Evolutionary conservation across 2,797 vertebrate genomes (phyloP).

Genomic region (Ateles fusciceps): DNA sequence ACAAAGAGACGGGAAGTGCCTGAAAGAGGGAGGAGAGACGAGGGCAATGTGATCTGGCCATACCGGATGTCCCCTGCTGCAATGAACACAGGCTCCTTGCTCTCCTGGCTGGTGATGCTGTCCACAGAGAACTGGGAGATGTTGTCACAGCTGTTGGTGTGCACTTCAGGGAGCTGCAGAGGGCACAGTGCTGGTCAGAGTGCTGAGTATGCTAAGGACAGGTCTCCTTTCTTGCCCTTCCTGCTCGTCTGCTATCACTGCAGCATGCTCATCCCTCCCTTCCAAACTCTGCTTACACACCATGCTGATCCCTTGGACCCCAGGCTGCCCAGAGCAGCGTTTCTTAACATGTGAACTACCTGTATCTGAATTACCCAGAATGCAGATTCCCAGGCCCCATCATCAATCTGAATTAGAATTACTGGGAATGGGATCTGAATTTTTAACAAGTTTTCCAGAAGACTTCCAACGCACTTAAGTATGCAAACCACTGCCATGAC

Average conservation of each 20-base stretch:
- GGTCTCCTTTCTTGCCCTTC: background rate
- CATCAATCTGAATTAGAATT: background rate
- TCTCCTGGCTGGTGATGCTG: conserved; percentile 98
- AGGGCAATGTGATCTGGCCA: background rate
- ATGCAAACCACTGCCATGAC: background rate
- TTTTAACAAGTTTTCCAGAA: background rate
- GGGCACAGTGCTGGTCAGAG: background rate
- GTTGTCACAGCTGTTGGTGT: conserved; percentile 98
- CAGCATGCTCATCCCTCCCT: background rate
- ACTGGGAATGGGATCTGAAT: background rate
- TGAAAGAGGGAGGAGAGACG: background rate
- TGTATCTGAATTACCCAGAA: background rate
- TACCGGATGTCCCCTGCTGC: conserved; percentile 97
- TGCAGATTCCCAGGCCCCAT: background rate
- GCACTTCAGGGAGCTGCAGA: conserved; percentile 91
- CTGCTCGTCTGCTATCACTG: background rate
- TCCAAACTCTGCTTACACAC: background rate
- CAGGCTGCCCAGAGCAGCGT: background rate
- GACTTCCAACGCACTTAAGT: background rate
- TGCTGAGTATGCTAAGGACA: background rate
- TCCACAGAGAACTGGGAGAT: conserved; percentile 99
- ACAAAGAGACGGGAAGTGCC: background rate
- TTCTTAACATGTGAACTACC: background rate
- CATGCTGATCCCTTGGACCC: background rate
- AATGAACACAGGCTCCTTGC: conserved; percentile 96